Evolutionary conservation across 2,797 vertebrate genomes (phyloP).

Genomic region (Microctenopoma stevenorrisi): DNA sequence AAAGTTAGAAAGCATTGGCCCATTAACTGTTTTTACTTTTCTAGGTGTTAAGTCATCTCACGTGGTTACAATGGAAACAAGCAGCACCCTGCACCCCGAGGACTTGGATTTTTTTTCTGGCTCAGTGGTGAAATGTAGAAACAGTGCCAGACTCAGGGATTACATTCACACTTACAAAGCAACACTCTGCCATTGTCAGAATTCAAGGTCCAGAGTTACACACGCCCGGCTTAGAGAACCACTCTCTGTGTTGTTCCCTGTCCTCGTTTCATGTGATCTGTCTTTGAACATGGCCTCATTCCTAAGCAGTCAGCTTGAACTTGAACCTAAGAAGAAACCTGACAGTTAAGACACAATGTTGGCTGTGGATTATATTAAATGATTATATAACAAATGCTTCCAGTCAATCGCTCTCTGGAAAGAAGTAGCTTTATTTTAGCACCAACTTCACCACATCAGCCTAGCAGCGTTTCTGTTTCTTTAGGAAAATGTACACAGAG

Average conservation of each 20-base stretch:
- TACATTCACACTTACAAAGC: slow-evolving; percentile 45
- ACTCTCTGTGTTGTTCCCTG: slow-evolving; percentile 12
- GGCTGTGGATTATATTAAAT: too few relatives aligned
- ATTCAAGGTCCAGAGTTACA: slow-evolving; percentile 31
- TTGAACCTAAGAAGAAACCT: slow-evolving; percentile 1
- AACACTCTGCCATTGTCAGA: slow-evolving; percentile 2
- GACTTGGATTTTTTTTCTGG: slow-evolving; percentile 34
- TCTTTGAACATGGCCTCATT: slow-evolving; percentile 28
- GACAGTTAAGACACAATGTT: background rate
- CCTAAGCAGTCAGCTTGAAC: slow-evolving; percentile 1
- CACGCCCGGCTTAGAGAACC: slow-evolving; percentile 19
- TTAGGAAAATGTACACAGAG: too few relatives aligned
- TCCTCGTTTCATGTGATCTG: slow-evolving; percentile 18
- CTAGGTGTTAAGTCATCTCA: slow-evolving; percentile 51
- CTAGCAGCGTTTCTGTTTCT: too few relatives aligned
- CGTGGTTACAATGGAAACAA: slow-evolving; percentile 44
- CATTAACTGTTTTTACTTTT: slow-evolving; percentile 3
- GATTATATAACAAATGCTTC: too few relatives aligned
- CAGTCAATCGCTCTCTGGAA: too few relatives aligned
- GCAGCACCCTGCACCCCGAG: slow-evolving; percentile 18
- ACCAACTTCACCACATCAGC: too few relatives aligned
- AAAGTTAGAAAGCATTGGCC: background rate
- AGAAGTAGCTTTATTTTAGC: too few relatives aligned
- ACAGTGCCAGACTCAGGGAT: slow-evolving; percentile 48
- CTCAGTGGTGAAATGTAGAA: slow-evolving; percentile 28